These are phyloP conservation scores for Heteropelma amictum DNA, from an alignment of 2,888 invertebrate species.

Conservation along the genomic window DNA sequence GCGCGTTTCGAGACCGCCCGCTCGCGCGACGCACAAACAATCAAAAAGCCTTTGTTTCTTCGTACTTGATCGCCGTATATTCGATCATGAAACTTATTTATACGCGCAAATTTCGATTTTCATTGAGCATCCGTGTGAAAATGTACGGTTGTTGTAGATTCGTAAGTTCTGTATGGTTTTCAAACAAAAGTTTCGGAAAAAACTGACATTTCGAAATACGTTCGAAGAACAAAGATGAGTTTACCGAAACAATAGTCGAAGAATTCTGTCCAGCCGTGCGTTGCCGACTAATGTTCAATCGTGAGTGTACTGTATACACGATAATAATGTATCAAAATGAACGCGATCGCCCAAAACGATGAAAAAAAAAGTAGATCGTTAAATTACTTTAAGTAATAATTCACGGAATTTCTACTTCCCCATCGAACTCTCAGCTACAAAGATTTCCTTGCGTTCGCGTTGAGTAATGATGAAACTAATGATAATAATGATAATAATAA, in stretches of 20 bases:
- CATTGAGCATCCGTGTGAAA: too few relatives aligned
- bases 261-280: slow-evolving; percentile 67
- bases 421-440: slow-evolving; percentile 6
- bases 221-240: not conserved
- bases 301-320: slow-evolving; percentile 52
- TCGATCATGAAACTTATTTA: too few relatives aligned
- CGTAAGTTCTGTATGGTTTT: too few relatives aligned
- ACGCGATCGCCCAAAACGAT: slow-evolving; percentile 6
- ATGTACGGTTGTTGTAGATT: too few relatives aligned
- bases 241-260: not conserved
- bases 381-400: slow-evolving; percentile 15
- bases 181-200: too few relatives aligned
- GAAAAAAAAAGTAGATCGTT: slow-evolving; percentile 8
- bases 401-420: slow-evolving; percentile 14
- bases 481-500: not conserved
- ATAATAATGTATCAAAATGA: slow-evolving; percentile 40
- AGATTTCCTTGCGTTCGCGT: slow-evolving; percentile 5
- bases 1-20: too few relatives aligned
- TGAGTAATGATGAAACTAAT: slow-evolving; percentile 8
- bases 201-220: not conserved
- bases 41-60: too few relatives aligned
- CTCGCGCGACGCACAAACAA: too few relatives aligned
- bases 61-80: too few relatives aligned
- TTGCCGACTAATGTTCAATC: slow-evolving; percentile 75
- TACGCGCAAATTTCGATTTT: too few relatives aligned